Conservation (phyloP, 2,888 invertebrate genomes). For the Taenaris catops region DNA sequence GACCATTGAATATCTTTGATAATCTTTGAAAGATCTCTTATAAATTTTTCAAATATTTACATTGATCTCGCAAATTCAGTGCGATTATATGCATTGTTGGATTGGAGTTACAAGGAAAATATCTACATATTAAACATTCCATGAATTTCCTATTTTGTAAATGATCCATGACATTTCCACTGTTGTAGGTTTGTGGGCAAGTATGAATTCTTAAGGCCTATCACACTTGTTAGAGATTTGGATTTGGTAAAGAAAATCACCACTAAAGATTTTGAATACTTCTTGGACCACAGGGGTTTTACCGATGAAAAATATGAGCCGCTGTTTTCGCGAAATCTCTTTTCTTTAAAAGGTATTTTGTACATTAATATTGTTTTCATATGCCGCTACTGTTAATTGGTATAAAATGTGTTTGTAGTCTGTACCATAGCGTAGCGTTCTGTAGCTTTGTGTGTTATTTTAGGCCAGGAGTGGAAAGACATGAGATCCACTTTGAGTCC, state of each 20-base stretch:
- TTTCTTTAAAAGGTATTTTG: conserved; percentile 56
- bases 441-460: too few relatives aligned
- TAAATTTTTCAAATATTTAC: background rate
- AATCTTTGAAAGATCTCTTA: background rate
- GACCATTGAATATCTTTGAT: background rate
- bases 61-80: background rate
- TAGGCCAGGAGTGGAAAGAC: conserved; percentile 8
- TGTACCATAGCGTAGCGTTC: too few relatives aligned
- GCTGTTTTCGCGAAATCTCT: conserved; percentile 65
- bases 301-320: conserved; percentile 52
- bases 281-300: conserved; percentile 58
- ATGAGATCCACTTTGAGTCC: too few relatives aligned
- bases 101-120: too few relatives aligned
- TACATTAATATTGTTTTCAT: too few relatives aligned
- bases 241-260: conserved; percentile 77
- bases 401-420: too few relatives aligned
- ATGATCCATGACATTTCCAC: background rate
- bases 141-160: background rate
- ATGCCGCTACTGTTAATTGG: too few relatives aligned
- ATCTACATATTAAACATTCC: too few relatives aligned
- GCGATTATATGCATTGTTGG: background rate
- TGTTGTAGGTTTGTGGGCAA: conserved; percentile 44
- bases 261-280: conserved; percentile 78
- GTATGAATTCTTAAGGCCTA: conserved; percentile 52
- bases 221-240: conserved; percentile 55